Percentiles rank a stretch among this genome's conserved stretches.
Conservation (phyloP, 2,113 vertebrate genomes). For the Falcunculus frontatus region DNA sequence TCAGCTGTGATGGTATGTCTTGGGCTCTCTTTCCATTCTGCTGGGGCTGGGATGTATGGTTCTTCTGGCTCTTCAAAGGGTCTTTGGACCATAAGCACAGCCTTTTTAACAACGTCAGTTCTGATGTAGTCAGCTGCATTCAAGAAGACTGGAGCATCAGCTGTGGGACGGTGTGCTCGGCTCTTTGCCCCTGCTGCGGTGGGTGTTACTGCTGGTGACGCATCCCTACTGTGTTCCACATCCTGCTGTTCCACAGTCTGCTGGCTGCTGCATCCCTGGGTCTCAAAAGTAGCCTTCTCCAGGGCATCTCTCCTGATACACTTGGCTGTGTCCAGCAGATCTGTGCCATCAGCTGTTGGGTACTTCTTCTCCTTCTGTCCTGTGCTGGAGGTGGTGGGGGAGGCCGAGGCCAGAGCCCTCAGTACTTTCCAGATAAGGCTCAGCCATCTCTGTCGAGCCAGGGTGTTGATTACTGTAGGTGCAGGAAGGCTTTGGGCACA, state of each 20-base stretch:
- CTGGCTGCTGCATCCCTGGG: background rate
- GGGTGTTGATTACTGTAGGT: too few relatives aligned
- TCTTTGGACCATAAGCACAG: background rate
- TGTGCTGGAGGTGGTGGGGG: rapidly evolving
- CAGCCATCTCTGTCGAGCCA: background rate
- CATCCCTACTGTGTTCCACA: background rate
- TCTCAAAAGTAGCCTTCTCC: background rate
- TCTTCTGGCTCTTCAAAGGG: background rate
- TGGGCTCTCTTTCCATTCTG: background rate
- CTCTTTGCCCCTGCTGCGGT: background rate
- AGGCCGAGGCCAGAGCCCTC: background rate
- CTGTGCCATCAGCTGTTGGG: background rate
- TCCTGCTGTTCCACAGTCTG: too few relatives aligned
- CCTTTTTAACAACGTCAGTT: background rate
- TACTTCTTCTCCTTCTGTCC: background rate
- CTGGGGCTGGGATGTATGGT: background rate
- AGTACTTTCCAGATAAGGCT: rapidly evolving
- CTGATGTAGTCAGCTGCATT: background rate
- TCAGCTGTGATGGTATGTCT: background rate
- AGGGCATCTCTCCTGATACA: background rate
- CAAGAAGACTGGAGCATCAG: background rate
- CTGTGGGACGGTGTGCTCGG: background rate
- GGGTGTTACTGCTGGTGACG: background rate
- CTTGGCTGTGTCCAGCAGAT: background rate
- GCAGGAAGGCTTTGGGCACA: background rate